Base-by-base conservation (phyloP, 2,797 vertebrate species). In the Pipistrellus kuhlii region DNA sequence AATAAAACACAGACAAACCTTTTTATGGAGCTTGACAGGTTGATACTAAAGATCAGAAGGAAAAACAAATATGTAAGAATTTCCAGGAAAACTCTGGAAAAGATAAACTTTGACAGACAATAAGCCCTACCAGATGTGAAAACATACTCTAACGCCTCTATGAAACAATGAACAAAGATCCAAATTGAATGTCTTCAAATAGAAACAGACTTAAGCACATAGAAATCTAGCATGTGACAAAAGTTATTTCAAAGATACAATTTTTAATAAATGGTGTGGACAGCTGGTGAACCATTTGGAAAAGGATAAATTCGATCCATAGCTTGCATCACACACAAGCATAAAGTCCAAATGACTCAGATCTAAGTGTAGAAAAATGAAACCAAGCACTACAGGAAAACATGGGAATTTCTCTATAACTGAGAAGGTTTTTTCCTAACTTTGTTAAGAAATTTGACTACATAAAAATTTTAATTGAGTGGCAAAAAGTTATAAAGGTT, bases 21-120 rank as follows among this genome's bases (percentile, higher is more conserved):
- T 88, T 83, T 82, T 62, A 64, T 64, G 15, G 46, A 85, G n/a
- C 55, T 68, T 48, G 76, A 73, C 17, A 55, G 78, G 27, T 66
- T 57, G n/a, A 85, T 38, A 73, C 30, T 55, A 78, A 88, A 84
- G n/a, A 84, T 92, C 66, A 68, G 48, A 30, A 9, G 32, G 86
- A 85, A 86, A 85, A 93, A 81, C 46, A 81, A 94, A 86, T 35
- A 69, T 6, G n/a, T 12, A 85, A 89, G 82, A 44, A 89, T 75
- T 85, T 32, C 81, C 32, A 75, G 48, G 73, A 81, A 89, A 90
- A 75, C n/a, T 48, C 27, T 68, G 13, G 57, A 73, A 88, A 84
- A 89, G 32, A 69, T 51, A 81, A 89, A 59, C 69, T 57, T 12
- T 15, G 10, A 48, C n/a, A 48, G 25, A 68, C 53, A 21, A 90